Conservation (phyloP, 2,113 vertebrate species). For the Hippotragus niger region DNA sequence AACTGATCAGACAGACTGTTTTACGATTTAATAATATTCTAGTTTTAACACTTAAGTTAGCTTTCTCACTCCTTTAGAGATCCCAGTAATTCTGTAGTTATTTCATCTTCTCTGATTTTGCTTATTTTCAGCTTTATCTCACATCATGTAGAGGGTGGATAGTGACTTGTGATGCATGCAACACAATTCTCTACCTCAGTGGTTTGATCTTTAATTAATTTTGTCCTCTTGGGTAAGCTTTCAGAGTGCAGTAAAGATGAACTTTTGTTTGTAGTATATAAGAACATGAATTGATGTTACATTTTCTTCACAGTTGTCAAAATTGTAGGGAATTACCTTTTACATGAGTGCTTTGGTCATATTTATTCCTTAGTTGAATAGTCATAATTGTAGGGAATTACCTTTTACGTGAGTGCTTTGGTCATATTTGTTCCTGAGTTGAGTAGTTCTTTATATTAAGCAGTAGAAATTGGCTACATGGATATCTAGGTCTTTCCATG, state of each 20-base stretch:
- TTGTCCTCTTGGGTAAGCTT: neutral
- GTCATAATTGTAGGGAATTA: neutral
- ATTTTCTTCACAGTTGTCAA: neutral
- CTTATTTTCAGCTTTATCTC: neutral
- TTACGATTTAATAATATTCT: neutral
- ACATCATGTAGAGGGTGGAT: neutral
- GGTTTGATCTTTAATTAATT: neutral
- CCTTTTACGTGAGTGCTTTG: neutral
- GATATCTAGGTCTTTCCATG: neutral
- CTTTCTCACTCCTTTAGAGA: neutral
- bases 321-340: neutral
- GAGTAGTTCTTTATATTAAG: neutral
- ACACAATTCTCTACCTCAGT: neutral
- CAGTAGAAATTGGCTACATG: neutral
- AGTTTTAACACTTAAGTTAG: neutral
- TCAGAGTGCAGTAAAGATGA: neutral
- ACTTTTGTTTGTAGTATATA: neutral
- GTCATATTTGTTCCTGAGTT: neutral
- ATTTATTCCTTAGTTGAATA: neutral
- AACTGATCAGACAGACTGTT: neutral
- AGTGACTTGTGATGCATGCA: neutral
- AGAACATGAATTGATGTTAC: neutral
- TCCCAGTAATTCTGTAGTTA: neutral
- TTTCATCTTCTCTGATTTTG: slow-evolving; percentile 9
- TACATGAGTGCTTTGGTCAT: neutral